phyloP scores from a whole-genome alignment of 1,140 invertebrate genomes.

The Eriocheir sinensis region DNA sequence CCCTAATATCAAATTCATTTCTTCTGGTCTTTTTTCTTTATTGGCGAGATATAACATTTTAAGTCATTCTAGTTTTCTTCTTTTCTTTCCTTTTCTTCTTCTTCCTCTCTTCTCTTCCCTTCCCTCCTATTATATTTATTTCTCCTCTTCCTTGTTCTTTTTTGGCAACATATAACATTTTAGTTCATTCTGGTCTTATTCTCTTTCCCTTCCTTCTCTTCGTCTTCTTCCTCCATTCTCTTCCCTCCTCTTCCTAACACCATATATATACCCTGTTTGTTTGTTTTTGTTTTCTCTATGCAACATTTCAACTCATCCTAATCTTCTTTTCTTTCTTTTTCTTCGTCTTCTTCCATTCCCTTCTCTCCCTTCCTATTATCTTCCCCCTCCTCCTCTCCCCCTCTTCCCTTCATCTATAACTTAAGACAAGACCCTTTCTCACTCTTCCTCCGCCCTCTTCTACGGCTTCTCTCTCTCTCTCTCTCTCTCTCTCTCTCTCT shows the following conservation, averaged over 20 bases:
- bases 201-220: background rate
- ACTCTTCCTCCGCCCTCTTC: background rate
- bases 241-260: background rate
- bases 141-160: background rate
- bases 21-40: background rate
- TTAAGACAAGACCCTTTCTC: background rate
- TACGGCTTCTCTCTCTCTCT: background rate
- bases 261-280: background rate
- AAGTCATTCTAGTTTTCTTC: background rate
- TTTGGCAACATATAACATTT: background rate
- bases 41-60: background rate
- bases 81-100: background rate
- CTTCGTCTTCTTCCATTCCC: background rate
- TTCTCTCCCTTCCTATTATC: background rate
- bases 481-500: background rate
- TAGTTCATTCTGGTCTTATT: background rate
- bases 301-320: background rate
- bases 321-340: background rate
- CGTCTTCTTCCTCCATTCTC: background rate
- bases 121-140: background rate
- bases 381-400: background rate
- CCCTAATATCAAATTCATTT: background rate
- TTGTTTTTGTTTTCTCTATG: background rate
- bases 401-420: background rate
- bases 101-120: background rate